Evolutionary conservation across 2,797 vertebrate genomes (phyloP).

Genomic region (Pogoniulus pusillus): DNA sequence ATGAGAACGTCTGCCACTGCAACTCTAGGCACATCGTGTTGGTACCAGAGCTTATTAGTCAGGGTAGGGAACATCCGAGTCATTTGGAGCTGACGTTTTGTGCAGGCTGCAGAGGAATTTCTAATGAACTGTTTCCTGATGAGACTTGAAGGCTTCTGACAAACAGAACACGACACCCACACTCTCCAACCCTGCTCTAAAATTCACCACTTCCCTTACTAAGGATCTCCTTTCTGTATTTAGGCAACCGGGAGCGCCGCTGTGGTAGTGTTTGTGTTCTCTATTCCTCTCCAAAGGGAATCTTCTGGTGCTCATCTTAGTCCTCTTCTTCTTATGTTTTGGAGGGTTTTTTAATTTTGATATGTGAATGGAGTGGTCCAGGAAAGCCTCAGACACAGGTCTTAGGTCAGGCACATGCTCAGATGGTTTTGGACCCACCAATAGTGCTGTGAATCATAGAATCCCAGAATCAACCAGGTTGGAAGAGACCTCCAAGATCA

Average conservation of each 20-base stretch:
- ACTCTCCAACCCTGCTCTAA: not conserved
- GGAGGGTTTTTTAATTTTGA: not conserved
- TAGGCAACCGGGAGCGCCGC: not conserved
- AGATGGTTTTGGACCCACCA: not conserved
- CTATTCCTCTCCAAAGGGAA: not conserved
- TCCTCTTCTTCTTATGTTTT: not conserved
- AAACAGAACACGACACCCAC: conserved; percentile 1
- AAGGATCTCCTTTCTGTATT: not conserved
- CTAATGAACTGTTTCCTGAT: conserved; percentile 32
- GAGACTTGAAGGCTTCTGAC: not conserved
- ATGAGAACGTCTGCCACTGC: not conserved
- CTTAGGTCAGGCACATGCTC: not conserved
- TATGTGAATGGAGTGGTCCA: not conserved
- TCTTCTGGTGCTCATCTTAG: not conserved
- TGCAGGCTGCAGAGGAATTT: conserved; percentile 13
- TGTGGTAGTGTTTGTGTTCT: not conserved
- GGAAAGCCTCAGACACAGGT: not conserved
- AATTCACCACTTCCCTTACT: not conserved
- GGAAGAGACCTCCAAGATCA: too few species aligned
- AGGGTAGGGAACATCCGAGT: not conserved
- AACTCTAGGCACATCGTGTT: not conserved
- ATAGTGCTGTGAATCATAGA: not conserved
- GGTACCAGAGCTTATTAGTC: not conserved
- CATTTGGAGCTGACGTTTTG: not conserved
- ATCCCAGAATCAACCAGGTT: too few species aligned